Evolutionary conservation across 64 coral and sea anemone genomes (phyloP).

Genomic region (Stichodactyla mertensii): DNA sequence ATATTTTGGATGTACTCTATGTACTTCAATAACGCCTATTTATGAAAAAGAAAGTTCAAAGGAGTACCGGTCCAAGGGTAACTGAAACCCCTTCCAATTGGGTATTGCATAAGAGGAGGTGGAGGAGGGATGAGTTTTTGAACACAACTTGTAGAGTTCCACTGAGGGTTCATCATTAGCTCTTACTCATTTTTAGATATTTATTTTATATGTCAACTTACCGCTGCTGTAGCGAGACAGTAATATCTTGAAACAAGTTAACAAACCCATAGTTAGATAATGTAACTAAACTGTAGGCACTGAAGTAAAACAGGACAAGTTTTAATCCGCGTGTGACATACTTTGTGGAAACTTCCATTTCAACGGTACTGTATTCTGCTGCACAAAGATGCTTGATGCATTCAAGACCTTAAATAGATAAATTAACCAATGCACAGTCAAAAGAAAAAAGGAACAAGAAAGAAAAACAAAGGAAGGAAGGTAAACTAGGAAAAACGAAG

Average conservation of each 20-base stretch:
- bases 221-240: constrained; percentile 89
- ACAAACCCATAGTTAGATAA: not conserved
- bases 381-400: constrained; percentile 92
- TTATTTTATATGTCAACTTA: not conserved
- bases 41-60: not conserved
- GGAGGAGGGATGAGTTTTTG: too few species aligned
- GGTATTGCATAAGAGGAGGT: too few species aligned
- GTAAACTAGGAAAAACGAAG: too few species aligned
- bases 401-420: constrained; percentile 51
- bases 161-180: not conserved
- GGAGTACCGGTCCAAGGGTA: too few species aligned
- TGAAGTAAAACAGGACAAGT: not conserved
- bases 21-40: constrained; percentile 92
- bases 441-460: not conserved
- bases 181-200: not conserved
- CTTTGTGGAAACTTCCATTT: constrained; percentile 97
- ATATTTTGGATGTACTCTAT: constrained; percentile 98
- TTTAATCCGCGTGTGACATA: constrained; percentile 17
- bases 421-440: not conserved
- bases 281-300: not conserved
- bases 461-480: too few species aligned
- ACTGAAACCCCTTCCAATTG: too few species aligned
- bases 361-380: constrained; percentile 92
- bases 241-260: constrained; percentile 65
- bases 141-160: too few species aligned